Percentiles rank a stretch among this genome's conserved stretches.
phyloP scores from a whole-genome alignment of 2,797 vertebrate genomes.

The Falco rusticolus region DNA sequence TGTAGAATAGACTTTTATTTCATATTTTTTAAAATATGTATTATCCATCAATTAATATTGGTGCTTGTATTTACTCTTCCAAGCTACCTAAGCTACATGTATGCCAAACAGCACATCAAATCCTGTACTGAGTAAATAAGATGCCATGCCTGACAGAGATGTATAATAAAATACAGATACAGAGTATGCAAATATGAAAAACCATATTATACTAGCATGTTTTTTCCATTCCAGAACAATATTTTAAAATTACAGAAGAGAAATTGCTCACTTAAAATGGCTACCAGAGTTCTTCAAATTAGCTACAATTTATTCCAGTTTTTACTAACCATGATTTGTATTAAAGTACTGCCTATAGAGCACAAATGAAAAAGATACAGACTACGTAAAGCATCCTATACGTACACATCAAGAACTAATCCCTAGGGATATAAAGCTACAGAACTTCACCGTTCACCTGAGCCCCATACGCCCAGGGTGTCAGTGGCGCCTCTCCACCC shows the following conservation, averaged over 20 bases:
- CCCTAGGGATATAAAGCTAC: background rate
- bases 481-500: background rate
- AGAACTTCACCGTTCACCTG: background rate
- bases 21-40: accelerated
- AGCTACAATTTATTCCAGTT: background rate
- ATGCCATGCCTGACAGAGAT: background rate
- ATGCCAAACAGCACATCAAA: background rate
- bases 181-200: background rate
- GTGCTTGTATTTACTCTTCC: background rate
- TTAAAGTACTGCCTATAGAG: background rate
- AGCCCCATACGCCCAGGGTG: background rate
- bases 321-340: background rate
- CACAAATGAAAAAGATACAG: background rate
- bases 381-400: background rate
- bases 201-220: background rate
- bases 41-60: background rate
- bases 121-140: background rate
- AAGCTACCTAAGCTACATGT: background rate
- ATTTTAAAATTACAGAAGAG: background rate
- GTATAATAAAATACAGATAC: background rate
- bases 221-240: background rate
- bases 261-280: background rate
- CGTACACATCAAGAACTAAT: background rate
- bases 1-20: background rate
- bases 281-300: background rate